Conservation (phyloP, 2,888 invertebrate genomes). For the Kryphioiulus occultus region DNA sequence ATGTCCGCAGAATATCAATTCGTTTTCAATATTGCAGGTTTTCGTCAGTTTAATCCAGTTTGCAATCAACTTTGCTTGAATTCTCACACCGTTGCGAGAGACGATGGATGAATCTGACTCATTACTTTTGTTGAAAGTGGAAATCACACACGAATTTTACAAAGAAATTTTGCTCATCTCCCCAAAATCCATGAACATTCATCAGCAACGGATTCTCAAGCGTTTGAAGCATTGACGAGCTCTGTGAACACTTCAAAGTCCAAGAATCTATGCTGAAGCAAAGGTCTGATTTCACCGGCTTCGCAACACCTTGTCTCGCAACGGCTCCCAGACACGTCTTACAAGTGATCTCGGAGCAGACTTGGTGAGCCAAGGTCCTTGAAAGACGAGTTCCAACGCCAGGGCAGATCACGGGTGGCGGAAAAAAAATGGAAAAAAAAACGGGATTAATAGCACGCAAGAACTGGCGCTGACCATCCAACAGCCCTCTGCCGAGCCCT, state of each 20-base stretch:
- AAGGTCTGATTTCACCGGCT: neutral
- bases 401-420: neutral
- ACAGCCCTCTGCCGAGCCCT: neutral
- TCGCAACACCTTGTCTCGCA: neutral
- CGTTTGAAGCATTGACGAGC: neutral
- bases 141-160: too few species aligned
- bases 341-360: neutral
- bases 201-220: neutral
- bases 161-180: too few species aligned
- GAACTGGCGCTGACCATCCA: neutral
- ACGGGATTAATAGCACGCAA: neutral
- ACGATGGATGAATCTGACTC: too few species aligned
- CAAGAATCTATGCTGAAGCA: neutral
- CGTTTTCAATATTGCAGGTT: too few species aligned
- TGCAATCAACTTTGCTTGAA: too few species aligned
- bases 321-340: neutral
- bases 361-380: neutral
- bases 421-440: neutral
- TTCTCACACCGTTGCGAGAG: too few species aligned
- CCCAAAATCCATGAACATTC: too few species aligned
- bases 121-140: too few species aligned
- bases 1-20: too few species aligned
- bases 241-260: neutral
- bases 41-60: too few species aligned
- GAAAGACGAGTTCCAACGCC: neutral